Evolutionary conservation across 1,140 invertebrate species (phyloP).

Genomic region (Papilio polyxenes): DNA sequence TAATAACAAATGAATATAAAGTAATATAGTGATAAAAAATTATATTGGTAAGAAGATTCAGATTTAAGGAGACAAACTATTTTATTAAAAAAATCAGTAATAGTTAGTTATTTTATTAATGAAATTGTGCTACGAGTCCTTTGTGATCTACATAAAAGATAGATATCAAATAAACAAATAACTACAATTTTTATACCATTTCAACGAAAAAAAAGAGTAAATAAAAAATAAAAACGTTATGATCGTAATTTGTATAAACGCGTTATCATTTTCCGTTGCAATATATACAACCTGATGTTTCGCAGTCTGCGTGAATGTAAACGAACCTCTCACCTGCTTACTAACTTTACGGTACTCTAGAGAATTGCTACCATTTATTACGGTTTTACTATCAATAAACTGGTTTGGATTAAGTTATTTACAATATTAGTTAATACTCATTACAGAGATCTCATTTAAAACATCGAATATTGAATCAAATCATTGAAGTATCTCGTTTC

Average conservation of each 20-base stretch:
- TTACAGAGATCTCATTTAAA: neutral
- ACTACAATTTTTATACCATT: neutral
- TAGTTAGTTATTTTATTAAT: too few relatives aligned
- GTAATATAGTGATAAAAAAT: too few relatives aligned
- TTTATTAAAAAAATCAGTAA: too few relatives aligned
- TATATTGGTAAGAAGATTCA: too few relatives aligned
- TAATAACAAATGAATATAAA: too few relatives aligned
- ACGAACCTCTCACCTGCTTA: neutral
- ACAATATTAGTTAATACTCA: neutral
- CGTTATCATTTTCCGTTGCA: neutral
- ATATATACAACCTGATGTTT: neutral
- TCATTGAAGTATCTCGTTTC: too few relatives aligned
- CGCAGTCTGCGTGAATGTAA: neutral
- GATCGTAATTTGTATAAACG: neutral
- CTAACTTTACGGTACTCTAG: neutral
- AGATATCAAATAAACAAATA: neutral
- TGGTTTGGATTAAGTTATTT: neutral
- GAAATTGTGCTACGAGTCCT: too few relatives aligned
- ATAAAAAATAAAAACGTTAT: too few relatives aligned
- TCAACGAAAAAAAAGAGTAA: too few relatives aligned
- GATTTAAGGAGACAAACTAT: too few relatives aligned
- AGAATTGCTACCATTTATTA: conserved; percentile 1
- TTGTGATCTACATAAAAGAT: too few relatives aligned
- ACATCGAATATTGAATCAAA: too few relatives aligned
- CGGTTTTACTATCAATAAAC: conserved; percentile 9